Evolutionary conservation across 1,140 invertebrate genomes (phyloP).

Genomic region (Brachionus plicatilis): DNA sequence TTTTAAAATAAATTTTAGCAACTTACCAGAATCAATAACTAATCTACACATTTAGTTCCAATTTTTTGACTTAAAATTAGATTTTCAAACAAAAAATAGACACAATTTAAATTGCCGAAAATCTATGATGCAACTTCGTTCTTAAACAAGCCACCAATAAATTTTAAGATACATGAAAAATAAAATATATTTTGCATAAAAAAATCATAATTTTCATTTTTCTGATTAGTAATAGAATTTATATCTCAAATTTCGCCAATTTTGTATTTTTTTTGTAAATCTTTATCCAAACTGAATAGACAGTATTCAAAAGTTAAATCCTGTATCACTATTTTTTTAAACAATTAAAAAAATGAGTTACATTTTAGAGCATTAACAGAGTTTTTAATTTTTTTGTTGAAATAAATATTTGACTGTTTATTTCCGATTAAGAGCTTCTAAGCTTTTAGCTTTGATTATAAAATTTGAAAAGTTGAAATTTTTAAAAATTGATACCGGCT

Average conservation of each 20-base stretch:
- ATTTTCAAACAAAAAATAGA: background rate
- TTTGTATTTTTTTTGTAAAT: background rate
- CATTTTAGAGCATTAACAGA: no score
- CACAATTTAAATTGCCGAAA: background rate
- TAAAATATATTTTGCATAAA: background rate
- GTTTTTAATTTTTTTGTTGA: no score
- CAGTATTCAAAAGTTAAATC: background rate
- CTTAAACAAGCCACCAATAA: background rate
- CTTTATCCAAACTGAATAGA: background rate
- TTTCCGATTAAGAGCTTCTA: background rate
- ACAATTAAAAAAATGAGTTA: background rate
- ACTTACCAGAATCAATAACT: background rate
- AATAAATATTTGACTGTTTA: background rate
- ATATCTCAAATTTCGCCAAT: background rate
- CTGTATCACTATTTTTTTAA: background rate
- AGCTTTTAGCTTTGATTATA: background rate
- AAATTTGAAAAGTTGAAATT: no score
- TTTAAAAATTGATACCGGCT: no score
- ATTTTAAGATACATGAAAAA: background rate
- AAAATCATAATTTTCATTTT: background rate
- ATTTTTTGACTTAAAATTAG: no score
- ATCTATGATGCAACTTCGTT: background rate
- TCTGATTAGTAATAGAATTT: background rate
- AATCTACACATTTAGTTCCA: no score
- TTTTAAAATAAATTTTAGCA: background rate